Conservation (phyloP, 1,140 invertebrate species). For the Centruroides sculpturatus region DNA sequence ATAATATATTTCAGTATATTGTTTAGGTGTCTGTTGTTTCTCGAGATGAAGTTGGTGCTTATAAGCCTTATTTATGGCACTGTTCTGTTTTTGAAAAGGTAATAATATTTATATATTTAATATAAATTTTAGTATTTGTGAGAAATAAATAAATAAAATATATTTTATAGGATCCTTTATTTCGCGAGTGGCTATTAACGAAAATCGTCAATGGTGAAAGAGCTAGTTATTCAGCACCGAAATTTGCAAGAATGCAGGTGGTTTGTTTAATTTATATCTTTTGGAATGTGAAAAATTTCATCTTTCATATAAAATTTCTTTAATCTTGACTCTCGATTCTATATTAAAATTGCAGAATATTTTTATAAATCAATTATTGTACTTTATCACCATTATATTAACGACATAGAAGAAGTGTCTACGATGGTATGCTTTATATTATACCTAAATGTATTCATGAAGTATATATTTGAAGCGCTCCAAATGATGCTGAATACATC, state of each 20-base stretch:
- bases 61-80: conserved; percentile 22
- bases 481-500: too few species aligned
- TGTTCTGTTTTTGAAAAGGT: conserved; percentile 30
- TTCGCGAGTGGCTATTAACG: conserved; percentile 82
- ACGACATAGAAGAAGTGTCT: too few species aligned
- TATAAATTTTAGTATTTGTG: not conserved
- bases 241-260: conserved; percentile 80
- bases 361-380: too few species aligned
- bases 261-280: not conserved
- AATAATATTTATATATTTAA: conserved; percentile 40
- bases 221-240: conserved; percentile 86
- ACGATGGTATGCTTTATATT: too few species aligned
- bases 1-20: conserved; percentile 77
- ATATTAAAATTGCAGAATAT: too few species aligned
- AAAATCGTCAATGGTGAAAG: conserved; percentile 99
- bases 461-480: too few species aligned
- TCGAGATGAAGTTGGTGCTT: conserved; percentile 22
- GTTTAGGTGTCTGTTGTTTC: conserved; percentile 41
- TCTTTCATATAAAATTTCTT: too few species aligned
- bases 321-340: too few species aligned
- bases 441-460: too few species aligned
- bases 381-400: too few species aligned
- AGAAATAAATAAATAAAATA: not conserved
- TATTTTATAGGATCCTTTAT: conserved; percentile 68
- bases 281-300: too few species aligned